Base-by-base conservation (phyloP, 2,113 vertebrate genomes). In the Sprattus sprattus region DNA sequence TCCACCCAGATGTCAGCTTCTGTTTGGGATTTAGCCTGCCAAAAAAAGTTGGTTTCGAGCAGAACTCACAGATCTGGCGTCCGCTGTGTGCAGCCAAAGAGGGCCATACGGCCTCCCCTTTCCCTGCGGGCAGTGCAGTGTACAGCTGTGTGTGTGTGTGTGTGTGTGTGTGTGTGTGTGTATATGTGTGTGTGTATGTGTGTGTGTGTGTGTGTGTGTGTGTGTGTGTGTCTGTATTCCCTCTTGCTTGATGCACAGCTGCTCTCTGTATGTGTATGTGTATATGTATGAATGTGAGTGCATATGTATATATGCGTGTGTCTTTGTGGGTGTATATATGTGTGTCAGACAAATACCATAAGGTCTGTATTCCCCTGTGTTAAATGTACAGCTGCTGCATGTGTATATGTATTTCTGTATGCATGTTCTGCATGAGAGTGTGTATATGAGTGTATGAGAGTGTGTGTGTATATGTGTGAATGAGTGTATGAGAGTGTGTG, bases 211-310 rank as follows among this genome's bases (percentile, higher is more conserved):
- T 28, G 64, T 67, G 64, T 64, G 57, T 64, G 57, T 64, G 15
- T 67, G 64, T 67, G 64, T 67, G 64, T 67, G 64, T 71, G 81
- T 67, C 45, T 50, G 85, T 67, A 71, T 82, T 50, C 44, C 28
- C 83, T 71, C 78, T 22, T 86, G 47, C 47, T 25, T 78, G 25
- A 60, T 81, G 20, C 39, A 57, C 54, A 45, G 44, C 25, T n/a
- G 22, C 64, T 71, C 11, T 71, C 64, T 71, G n/a, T 71, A 25
- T 71, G 64, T 71, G n/a, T 39, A 39, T 71, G 25, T 32, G 9
- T 71, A 32, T 28, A 7, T 71, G 7, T 71, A 25, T 71, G 64
- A 28, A 25, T 71, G 64, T 71, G 8, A 28, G 64, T 71, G 64
- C 28, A 71, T 71, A 32, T 71, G 64, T 71, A 71, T 15, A 32